phyloP scores from a whole-genome alignment of 1,140 invertebrate species.

The Neodiprion virginianus region DNA sequence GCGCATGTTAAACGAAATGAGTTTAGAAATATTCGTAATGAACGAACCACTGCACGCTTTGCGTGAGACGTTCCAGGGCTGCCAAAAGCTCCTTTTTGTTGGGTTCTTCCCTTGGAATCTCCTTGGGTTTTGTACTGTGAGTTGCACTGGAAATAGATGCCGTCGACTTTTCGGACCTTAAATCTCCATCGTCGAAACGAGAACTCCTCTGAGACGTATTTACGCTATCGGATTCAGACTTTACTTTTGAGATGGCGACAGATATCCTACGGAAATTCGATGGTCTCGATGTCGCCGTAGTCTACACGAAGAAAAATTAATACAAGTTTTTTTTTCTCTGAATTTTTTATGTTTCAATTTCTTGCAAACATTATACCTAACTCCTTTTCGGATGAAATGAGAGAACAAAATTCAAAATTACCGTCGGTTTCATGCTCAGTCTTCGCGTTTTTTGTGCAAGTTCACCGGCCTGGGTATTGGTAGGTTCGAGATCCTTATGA shows the following conservation, averaged over 20 bases:
- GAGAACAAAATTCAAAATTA: slow-evolving; percentile 13
- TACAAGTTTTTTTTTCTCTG: neutral
- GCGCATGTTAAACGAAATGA: slow-evolving; percentile 50
- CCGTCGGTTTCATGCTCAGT: slow-evolving; percentile 6
- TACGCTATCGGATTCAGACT: slow-evolving; percentile 20
- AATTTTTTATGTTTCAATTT: neutral
- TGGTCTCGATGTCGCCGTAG: slow-evolving; percentile 58
- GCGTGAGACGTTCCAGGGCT: slow-evolving; percentile 48
- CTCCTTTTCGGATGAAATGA: neutral
- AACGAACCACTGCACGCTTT: slow-evolving; percentile 39
- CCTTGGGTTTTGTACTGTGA: neutral
- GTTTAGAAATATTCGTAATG: slow-evolving; percentile 49
- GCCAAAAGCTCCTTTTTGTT: slow-evolving; percentile 46
- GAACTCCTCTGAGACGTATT: slow-evolving; percentile 28
- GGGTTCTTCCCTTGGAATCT: slow-evolving; percentile 15
- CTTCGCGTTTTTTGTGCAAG: slow-evolving; percentile 27
- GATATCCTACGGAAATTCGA: slow-evolving; percentile 66
- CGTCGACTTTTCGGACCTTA: slow-evolving; percentile 24
- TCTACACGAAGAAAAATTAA: slow-evolving; percentile 28
- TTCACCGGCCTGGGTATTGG: slow-evolving; percentile 47
- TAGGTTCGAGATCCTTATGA: slow-evolving; percentile 26
- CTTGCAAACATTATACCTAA: neutral
- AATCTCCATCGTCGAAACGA: slow-evolving; percentile 18
- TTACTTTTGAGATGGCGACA: slow-evolving; percentile 40
- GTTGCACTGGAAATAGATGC: neutral